A percentile compares a stretch with the other conserved stretches of the same genome.
phyloP scores from a whole-genome alignment of 2,797 vertebrate species.

The Staurois parvus region DNA sequence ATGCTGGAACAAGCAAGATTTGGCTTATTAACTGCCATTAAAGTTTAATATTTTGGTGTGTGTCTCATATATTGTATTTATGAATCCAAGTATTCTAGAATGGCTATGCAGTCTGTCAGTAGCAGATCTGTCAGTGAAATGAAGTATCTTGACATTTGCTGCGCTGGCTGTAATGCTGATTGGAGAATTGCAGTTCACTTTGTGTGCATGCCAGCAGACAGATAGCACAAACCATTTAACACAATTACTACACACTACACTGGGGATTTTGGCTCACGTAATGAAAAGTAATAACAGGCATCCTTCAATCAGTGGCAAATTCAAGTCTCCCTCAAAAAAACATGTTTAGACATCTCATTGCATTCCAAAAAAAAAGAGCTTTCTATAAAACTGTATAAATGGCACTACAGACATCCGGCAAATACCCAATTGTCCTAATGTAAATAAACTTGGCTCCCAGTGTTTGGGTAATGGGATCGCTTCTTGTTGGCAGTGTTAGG shows the following conservation, averaged over 20 bases:
- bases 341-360: too few species aligned
- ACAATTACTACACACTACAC: background rate
- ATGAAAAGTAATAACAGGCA: background rate
- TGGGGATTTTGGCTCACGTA: background rate
- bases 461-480: background rate
- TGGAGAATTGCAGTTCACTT: constrained; percentile 40
- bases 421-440: background rate
- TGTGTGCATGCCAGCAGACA: constrained; percentile 26
- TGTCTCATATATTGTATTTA: background rate
- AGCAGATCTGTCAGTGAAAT: constrained; percentile 33
- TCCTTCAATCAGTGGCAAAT: background rate
- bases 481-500: background rate
- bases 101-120: constrained; percentile 8
- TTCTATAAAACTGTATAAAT: background rate
- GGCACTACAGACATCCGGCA: too few species aligned
- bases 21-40: background rate
- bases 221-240: constrained; percentile 31
- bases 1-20: background rate
- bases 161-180: constrained; percentile 21
- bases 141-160: constrained; percentile 20
- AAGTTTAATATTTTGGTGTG: background rate
- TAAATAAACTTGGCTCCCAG: background rate
- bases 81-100: background rate
- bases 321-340: background rate
- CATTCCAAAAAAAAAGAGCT: too few species aligned